A percentile compares a stretch with the other conserved stretches of the same genome.
Conservation (phyloP, 1,140 invertebrate species). For the Amphibalanus amphitrite region DNA sequence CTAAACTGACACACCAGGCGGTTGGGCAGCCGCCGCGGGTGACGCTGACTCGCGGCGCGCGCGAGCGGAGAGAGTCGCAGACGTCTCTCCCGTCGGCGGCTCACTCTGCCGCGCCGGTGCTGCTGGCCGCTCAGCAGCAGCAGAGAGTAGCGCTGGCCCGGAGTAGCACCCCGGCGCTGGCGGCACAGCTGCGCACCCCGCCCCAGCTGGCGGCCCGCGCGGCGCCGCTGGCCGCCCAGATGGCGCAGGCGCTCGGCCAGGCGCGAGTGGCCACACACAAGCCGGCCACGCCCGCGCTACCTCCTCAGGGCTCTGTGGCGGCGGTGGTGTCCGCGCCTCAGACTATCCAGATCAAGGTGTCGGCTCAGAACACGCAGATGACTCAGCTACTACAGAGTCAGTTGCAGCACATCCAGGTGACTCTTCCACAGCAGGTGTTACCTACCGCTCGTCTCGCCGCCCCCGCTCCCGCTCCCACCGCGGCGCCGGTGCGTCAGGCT, state of each 20-base stretch:
- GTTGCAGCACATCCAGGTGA: conserved; percentile 3
- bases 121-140: neutral
- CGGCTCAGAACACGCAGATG: neutral
- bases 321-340: neutral
- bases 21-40: conserved; percentile 12
- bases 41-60: conserved; percentile 9
- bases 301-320: neutral
- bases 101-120: conserved; percentile 3
- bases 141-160: neutral
- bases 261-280: neutral
- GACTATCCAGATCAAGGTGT: conserved; percentile 4
- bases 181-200: neutral
- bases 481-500: too few relatives aligned
- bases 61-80: conserved; percentile 10
- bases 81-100: conserved; percentile 3
- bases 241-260: neutral
- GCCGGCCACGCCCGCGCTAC: neutral
- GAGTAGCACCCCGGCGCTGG: neutral
- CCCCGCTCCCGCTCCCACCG: too few relatives aligned
- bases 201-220: neutral
- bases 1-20: conserved; percentile 53
- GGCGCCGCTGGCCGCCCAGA: neutral
- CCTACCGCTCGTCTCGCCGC: neutral
- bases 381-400: neutral
- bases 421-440: neutral